Evolutionary conservation across 2,113 vertebrate species (phyloP), one percentile per base, ranked within the genome.

Genomic region (Atherinomorus stipes): DNA sequence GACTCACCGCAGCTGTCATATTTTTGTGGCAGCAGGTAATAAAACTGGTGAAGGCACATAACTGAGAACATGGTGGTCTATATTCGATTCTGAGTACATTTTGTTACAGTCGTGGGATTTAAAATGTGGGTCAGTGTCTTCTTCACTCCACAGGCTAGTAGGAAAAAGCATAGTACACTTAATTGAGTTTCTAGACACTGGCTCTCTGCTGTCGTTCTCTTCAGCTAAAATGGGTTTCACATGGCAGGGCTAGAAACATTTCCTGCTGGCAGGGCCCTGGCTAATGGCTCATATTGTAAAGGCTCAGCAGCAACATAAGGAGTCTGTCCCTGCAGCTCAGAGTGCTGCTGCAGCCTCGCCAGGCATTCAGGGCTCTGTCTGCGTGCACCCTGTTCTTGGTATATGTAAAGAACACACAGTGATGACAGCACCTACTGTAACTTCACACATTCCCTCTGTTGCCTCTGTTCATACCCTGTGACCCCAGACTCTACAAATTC

Each of bases 171-270:
- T 38, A 61, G 89, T 83, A 90, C 89, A 91, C 75, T 26, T 94
- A 91, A 92, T 88, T 92, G 83, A 76, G 76, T 89, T 90, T 89
- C 88, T 90, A 92, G 90, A 93, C 89, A 50, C 77, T 75, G 85
- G 83, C 82, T 85, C 71, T 78, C 69, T 59, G 68, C 69, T 67
- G 64, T 70, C 34, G 67, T 74, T 88, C 83, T 75, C 78, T 85
- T 74, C 90, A 91, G 73, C 79, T 85, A 75, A 90, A 93, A 92
- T 89, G 16, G 87, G 80, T 91, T 93, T 92, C 92, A 89, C 89
- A 91, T 89, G 87, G 86, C 86, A 85, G 78, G 44, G 72, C 51
- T 84, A 84, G 73, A 91, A 94, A 93, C 87, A 91, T 92, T 90
- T 93, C 87, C 92, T 89, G 77, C 83, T 90, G 89, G 87, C 86